These are phyloP conservation scores for Tetraodon nigroviridis DNA, from an alignment of 2,113 vertebrate species.

Conservation along the genomic window DNA sequence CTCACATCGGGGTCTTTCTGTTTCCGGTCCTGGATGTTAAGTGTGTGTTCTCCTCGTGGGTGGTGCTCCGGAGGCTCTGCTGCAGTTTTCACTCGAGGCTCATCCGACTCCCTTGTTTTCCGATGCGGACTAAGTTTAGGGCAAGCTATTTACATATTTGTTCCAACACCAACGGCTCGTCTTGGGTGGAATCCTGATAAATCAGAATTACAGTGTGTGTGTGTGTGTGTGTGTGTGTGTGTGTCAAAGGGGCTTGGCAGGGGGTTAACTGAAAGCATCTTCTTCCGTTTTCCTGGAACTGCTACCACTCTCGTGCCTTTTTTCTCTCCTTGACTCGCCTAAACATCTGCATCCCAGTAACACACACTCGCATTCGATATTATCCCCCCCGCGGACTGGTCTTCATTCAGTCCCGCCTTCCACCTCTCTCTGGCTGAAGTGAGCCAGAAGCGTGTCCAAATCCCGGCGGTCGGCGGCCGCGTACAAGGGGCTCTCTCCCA, in stretches of 20 bases:
- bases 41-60: too few species aligned
- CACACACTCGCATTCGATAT: constrained; percentile 71
- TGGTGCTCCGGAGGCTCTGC: too few species aligned
- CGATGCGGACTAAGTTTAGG: too few species aligned
- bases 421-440: constrained; percentile 88
- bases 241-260: constrained; percentile 3
- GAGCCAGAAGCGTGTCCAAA: constrained; percentile 81
- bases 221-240: background rate
- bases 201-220: too few species aligned
- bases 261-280: constrained; percentile 40
- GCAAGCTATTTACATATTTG: too few species aligned
- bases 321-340: constrained; percentile 46
- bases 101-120: too few species aligned
- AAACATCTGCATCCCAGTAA: constrained; percentile 54
- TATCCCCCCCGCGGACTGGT: constrained; percentile 40
- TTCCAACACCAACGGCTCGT: too few species aligned
- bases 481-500: constrained; percentile 94
- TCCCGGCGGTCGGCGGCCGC: constrained; percentile 85
- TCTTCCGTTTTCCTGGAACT: constrained; percentile 21
- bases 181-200: too few species aligned
- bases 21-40: too few species aligned
- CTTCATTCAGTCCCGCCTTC: constrained; percentile 73
- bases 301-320: constrained; percentile 8
- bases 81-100: too few species aligned
- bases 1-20: too few species aligned